phyloP scores from a whole-genome alignment of 2,113 vertebrate genomes.

The Leucoraja erinaceus region DNA sequence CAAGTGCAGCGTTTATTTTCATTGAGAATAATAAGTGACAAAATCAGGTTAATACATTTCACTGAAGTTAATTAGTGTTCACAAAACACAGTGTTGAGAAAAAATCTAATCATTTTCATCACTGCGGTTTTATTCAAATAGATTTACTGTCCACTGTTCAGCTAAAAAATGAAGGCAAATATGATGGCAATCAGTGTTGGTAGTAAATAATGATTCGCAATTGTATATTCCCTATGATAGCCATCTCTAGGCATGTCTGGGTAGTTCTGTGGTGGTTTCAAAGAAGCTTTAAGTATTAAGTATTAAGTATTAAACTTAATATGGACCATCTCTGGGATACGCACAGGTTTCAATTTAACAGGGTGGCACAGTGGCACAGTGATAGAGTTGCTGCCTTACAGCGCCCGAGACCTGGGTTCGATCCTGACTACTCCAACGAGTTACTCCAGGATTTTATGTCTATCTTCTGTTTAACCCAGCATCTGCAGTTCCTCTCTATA shows the following conservation, averaged over 20 bases:
- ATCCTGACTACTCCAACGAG: too few relatives aligned
- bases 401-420: too few relatives aligned
- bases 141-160: not conserved
- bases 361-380: too few relatives aligned
- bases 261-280: not conserved
- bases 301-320: not conserved
- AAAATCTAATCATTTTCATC: not conserved
- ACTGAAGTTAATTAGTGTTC: constrained; percentile 26
- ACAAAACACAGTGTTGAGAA: not conserved
- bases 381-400: too few relatives aligned
- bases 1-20: constrained; percentile 36
- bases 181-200: not conserved
- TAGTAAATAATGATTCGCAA: not conserved
- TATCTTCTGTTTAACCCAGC: too few relatives aligned
- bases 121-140: not conserved
- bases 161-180: constrained; percentile 4
- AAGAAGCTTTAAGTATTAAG: not conserved
- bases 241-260: not conserved
- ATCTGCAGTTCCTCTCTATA: too few relatives aligned
- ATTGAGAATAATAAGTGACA: constrained; percentile 22
- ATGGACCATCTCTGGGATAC: too few relatives aligned
- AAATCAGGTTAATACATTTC: constrained; percentile 5
- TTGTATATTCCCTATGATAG: not conserved
- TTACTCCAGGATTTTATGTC: too few relatives aligned
- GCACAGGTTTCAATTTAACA: too few relatives aligned